Conservation (phyloP, 2,888 invertebrate genomes). For the Ophioninae sp. region DNA sequence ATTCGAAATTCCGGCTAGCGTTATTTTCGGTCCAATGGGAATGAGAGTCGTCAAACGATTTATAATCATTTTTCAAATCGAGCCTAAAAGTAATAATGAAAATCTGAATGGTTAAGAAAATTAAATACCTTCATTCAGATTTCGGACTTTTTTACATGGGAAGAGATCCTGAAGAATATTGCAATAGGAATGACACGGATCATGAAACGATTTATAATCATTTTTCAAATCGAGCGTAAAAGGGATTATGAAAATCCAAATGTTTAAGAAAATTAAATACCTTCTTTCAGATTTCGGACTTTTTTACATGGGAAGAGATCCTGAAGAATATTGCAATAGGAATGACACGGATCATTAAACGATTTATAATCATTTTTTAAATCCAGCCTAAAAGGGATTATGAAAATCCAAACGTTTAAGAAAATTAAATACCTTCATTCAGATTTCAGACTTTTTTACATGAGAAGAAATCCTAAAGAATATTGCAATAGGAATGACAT, state of each 20-base stretch:
- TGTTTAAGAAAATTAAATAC: not conserved
- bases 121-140: not conserved
- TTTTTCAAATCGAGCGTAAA: conserved; percentile 8
- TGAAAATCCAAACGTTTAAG: conserved; percentile 29
- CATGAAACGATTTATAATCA: not conserved
- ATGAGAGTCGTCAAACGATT: not conserved
- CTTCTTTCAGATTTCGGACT: not conserved
- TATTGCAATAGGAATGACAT: conserved; percentile 3
- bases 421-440: not conserved
- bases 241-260: conserved; percentile 43
- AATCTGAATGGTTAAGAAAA: conserved; percentile 24
- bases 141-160: conserved; percentile 5
- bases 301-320: conserved; percentile 9
- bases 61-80: not conserved
- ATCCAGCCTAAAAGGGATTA: conserved; percentile 23
- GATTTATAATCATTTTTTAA: not conserved
- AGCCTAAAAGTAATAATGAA: conserved; percentile 33
- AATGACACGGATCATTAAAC: not conserved
- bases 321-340: conserved; percentile 1
- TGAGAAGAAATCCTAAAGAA: not conserved
- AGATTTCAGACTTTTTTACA: conserved; percentile 6
- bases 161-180: conserved; percentile 5
- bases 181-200: not conserved
- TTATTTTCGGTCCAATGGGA: not conserved
- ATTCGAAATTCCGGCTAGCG: not conserved